Evolutionary conservation across 1,140 invertebrate species (phyloP).

Genomic region (Drosophila kohkoa): DNA sequence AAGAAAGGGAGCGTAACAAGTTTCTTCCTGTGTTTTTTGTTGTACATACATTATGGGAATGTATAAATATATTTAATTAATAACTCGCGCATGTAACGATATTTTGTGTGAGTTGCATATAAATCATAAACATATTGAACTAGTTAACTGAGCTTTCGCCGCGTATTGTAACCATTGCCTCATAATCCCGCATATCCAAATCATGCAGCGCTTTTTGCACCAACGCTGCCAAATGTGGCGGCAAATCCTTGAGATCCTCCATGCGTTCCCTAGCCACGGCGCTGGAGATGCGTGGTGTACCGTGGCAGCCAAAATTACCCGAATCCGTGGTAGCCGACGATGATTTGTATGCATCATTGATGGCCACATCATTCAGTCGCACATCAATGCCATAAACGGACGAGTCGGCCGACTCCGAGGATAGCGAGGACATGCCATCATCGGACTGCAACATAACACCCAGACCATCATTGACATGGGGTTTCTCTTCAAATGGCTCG

Average conservation of each 20-base stretch:
- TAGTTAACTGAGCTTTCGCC: constrained; percentile 48
- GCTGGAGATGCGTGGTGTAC: constrained; percentile 62
- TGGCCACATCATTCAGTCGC: constrained; percentile 41
- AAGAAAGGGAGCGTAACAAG: no score
- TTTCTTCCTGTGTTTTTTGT: not conserved
- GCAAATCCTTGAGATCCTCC: constrained; percentile 80
- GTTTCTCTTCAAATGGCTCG: constrained; percentile 56
- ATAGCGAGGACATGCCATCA: constrained; percentile 79
- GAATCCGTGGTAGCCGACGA: constrained; percentile 75
- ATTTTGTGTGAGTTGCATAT: constrained; percentile 8
- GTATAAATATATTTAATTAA: constrained; percentile 22
- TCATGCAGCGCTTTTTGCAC: constrained; percentile 80
- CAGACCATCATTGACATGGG: constrained; percentile 9
- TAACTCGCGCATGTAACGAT: constrained; percentile 32
- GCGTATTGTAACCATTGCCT: constrained; percentile 69
- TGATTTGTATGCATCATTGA: constrained; percentile 66
- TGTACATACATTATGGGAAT: constrained; percentile 30
- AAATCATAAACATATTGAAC: constrained; percentile 39
- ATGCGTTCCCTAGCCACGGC: constrained; percentile 71
- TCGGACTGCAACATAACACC: constrained; percentile 58
- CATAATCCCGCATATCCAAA: constrained; percentile 77
- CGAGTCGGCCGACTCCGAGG: constrained; percentile 75
- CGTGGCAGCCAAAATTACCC: constrained; percentile 57
- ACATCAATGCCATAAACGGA: constrained; percentile 75
- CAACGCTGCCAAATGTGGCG: constrained; percentile 74